phyloP scores from a whole-genome alignment of 2,797 vertebrate genomes.

The Pantherophis alleghaniensis region DNA sequence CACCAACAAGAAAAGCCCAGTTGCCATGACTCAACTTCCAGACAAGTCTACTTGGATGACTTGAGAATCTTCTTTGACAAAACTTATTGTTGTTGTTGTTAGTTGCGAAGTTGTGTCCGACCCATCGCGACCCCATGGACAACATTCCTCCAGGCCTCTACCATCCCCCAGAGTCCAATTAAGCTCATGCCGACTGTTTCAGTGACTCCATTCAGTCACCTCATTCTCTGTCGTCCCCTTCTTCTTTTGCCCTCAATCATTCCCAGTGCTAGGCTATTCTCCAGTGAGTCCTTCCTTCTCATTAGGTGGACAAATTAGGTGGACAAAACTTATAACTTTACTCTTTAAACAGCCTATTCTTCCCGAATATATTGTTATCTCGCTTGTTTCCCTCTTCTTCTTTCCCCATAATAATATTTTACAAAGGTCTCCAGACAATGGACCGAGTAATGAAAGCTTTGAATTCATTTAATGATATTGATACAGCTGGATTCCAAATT shows the following conservation, averaged over 20 bases:
- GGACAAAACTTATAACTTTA: neutral
- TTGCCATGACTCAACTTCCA: neutral
- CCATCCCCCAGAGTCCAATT: too few species aligned
- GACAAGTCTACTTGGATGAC: neutral
- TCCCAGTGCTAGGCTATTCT: too few species aligned
- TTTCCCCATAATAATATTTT: conserved; percentile 30
- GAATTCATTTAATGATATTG: conserved; percentile 49
- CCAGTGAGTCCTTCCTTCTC: too few species aligned
- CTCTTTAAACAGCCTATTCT: neutral
- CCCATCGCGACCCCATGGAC: too few species aligned
- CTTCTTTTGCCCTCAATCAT: too few species aligned
- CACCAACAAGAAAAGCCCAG: neutral
- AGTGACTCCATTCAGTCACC: too few species aligned
- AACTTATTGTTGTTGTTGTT: neutral
- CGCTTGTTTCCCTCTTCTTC: neutral
- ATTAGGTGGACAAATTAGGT: too few species aligned
- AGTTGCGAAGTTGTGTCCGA: too few species aligned
- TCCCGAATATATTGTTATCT: neutral
- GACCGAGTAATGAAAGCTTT: conserved; percentile 34
- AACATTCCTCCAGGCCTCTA: too few species aligned
- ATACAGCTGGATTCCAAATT: conserved; percentile 31
- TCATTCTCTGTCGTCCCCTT: too few species aligned
- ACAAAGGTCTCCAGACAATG: conserved; percentile 53
- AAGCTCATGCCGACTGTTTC: too few species aligned
- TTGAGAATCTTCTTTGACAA: neutral